These are phyloP conservation scores for Pangasius mekongensis DNA, from an alignment of 2,797 vertebrate genomes.

Conservation along the genomic window DNA sequence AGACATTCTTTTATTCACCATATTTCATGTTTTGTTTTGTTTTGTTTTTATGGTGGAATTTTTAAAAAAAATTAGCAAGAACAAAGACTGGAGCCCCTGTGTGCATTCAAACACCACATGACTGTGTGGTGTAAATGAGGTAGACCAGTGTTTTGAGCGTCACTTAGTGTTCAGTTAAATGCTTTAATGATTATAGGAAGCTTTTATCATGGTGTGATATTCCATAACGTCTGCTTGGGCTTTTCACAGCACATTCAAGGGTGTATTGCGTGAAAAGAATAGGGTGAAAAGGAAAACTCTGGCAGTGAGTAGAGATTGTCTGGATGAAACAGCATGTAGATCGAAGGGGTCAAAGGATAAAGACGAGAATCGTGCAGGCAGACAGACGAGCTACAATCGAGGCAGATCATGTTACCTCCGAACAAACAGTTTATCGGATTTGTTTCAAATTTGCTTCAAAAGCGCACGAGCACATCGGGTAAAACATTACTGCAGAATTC, in stretches of 20 bases:
- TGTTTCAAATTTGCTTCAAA: not conserved
- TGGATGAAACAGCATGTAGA: constrained; percentile 4
- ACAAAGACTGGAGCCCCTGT: not conserved
- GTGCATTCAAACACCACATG: not conserved
- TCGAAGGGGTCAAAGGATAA: not conserved
- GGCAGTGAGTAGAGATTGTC: not conserved
- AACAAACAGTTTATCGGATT: not conserved
- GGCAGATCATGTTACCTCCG: not conserved
- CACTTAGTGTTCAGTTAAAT: not conserved
- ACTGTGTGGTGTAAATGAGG: not conserved
- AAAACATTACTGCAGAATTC: not conserved
- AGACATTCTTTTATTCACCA: not conserved
- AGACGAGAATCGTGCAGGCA: not conserved
- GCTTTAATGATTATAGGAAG: not conserved
- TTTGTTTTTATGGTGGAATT: not conserved
- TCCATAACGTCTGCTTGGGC: not conserved
- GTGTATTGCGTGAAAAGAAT: too few relatives aligned
- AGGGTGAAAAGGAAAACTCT: not conserved
- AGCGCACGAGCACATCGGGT: not conserved
- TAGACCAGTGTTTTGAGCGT: not conserved
- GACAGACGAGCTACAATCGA: constrained; percentile 1
- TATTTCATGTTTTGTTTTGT: not conserved
- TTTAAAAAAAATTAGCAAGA: not conserved
- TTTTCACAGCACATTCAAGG: not conserved
- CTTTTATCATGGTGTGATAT: not conserved